Percentiles rank a stretch among this genome's conserved stretches.
Evolutionary conservation across 2,888 invertebrate genomes (phyloP).

Genomic region (Pyrochroa serraticornis): DNA sequence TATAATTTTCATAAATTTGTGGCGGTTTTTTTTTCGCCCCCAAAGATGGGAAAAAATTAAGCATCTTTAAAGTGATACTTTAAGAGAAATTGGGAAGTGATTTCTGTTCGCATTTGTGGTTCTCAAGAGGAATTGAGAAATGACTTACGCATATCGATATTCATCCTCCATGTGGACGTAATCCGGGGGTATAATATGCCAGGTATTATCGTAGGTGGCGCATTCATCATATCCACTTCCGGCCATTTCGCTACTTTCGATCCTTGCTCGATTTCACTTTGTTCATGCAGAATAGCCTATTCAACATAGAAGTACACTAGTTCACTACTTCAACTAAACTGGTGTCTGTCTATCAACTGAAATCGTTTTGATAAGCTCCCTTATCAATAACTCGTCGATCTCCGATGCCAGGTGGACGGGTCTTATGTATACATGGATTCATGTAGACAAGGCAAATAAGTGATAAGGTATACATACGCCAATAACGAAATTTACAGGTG

Average conservation of each 20-base stretch:
- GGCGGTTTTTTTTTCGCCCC: too few species aligned
- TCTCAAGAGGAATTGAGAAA: too few species aligned
- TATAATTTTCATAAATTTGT: too few species aligned
- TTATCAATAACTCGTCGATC: conserved; percentile 32
- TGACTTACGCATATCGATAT: conserved; percentile 70
- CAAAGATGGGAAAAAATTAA: too few species aligned
- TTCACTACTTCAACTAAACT: conserved; percentile 59
- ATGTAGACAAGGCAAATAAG: conserved; percentile 11
- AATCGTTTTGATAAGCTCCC: conserved; percentile 28
- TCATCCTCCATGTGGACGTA: conserved; percentile 73
- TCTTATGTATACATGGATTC: conserved; percentile 62
- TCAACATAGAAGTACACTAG: conserved; percentile 17
- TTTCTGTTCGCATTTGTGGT: too few species aligned
- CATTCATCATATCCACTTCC: conserved; percentile 66
- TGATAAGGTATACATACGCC: conserved; percentile 16
- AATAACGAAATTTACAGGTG: conserved; percentile 15
- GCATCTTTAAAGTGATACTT: not conserved
- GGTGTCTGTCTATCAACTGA: conserved; percentile 12
- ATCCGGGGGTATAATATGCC: conserved; percentile 75
- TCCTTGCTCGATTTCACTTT: conserved; percentile 15
- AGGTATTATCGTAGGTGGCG: conserved; percentile 65
- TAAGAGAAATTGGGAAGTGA: not conserved
- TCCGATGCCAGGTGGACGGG: conserved; percentile 45
- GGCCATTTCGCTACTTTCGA: conserved; percentile 58
- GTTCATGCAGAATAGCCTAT: conserved; percentile 8